Conservation (phyloP, 2,797 vertebrate species). For the Syngnathus acus region DNA sequence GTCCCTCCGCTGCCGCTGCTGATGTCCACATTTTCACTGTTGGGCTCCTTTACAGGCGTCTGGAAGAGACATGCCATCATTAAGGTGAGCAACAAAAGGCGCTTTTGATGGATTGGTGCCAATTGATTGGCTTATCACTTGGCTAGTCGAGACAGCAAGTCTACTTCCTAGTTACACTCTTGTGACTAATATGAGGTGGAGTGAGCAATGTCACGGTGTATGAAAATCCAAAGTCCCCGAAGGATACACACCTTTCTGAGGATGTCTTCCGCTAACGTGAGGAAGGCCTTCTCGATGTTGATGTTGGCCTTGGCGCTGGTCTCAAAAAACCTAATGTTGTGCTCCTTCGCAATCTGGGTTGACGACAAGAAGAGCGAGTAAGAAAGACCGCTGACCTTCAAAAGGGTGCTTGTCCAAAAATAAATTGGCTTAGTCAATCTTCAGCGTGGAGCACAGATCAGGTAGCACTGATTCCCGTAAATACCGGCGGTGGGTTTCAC, state of each 20-base stretch:
- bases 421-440: conserved; percentile 30
- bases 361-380: not conserved
- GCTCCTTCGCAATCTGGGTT: conserved; percentile 89
- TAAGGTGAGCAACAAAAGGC: too few species aligned
- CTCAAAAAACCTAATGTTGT: conserved; percentile 98
- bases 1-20: conserved; percentile 90
- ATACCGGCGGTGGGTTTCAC: too few species aligned
- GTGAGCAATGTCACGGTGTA: not conserved
- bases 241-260: conserved; percentile 88
- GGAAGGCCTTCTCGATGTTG: conserved; percentile 99
- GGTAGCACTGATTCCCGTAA: conserved; percentile 22
- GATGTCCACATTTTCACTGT: conserved; percentile 99
- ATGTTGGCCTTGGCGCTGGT: conserved; percentile 99
- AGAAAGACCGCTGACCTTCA: not conserved
- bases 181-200: not conserved
- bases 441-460: conserved; percentile 29
- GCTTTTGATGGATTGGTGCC: too few species aligned
- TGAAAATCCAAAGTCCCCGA: not conserved
- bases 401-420: conserved; percentile 35
- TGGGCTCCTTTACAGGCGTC: conserved; percentile 99
- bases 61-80: conserved; percentile 46
- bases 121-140: too few species aligned
- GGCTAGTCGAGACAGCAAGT: too few species aligned
- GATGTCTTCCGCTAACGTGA: conserved; percentile 99
- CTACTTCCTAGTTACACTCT: too few species aligned